A percentile compares a stretch with the other conserved stretches of the same genome.
Conservation (phyloP, 2,888 invertebrate species). For the Parthenolecanium corni region DNA sequence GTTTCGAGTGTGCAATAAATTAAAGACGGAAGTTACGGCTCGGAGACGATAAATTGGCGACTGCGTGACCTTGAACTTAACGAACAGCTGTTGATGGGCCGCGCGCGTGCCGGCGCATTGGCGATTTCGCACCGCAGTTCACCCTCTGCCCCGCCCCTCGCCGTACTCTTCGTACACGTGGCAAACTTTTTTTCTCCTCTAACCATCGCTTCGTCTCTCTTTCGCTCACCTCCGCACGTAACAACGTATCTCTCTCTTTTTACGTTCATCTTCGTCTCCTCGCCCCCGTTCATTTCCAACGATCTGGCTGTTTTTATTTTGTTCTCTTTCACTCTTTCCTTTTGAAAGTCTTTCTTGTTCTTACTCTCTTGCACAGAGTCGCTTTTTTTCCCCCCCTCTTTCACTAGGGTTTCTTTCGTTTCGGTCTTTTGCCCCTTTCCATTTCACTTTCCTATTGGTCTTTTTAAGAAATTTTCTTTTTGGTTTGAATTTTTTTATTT, state of each 20-base stretch:
- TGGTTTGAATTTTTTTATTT: too few species aligned
- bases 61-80: constrained; percentile 27
- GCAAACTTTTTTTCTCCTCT: constrained; percentile 14
- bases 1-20: constrained; percentile 14
- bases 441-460: neutral
- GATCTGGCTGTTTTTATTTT: constrained; percentile 1
- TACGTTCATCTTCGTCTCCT: neutral
- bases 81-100: constrained; percentile 27
- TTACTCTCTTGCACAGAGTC: neutral
- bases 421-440: constrained; percentile 1
- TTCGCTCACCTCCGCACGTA: neutral
- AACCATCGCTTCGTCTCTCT: neutral
- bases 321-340: too few species aligned
- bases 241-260: neutral
- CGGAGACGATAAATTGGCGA: constrained; percentile 28
- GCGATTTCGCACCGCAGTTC: constrained; percentile 21
- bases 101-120: constrained; percentile 27
- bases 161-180: constrained; percentile 23
- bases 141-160: constrained; percentile 14
- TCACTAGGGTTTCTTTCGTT: neutral
- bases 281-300: constrained; percentile 17
- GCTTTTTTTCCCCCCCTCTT: constrained; percentile 7
- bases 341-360: too few species aligned
- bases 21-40: constrained; percentile 28
- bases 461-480: too few species aligned